A percentile compares a stretch with the other conserved stretches of the same genome.
phyloP scores from a whole-genome alignment of 2,888 invertebrate species.

The Rhagophthalmus giganteus region DNA sequence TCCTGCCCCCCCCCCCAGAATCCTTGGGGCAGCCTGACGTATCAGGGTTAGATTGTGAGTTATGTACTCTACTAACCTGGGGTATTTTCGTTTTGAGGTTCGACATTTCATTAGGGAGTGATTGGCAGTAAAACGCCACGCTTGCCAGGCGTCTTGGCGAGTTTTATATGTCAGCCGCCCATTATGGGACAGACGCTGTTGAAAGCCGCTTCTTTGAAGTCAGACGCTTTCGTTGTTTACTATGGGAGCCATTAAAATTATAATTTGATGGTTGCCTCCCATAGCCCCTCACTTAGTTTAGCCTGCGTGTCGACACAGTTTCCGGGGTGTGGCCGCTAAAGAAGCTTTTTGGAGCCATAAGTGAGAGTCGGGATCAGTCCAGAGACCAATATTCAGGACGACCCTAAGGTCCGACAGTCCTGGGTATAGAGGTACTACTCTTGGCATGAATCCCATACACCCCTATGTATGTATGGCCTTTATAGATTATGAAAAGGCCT shows the following conservation, averaged over 20 bases:
- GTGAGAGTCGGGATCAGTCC: background rate
- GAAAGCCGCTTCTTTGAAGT: background rate
- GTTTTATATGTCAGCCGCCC: background rate
- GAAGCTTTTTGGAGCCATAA: background rate
- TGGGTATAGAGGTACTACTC: too few relatives aligned
- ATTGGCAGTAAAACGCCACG: background rate
- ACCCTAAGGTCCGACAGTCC: too few relatives aligned
- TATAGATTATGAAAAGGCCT: too few relatives aligned
- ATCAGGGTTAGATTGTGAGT: too few relatives aligned
- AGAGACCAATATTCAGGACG: background rate
- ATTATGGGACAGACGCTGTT: background rate
- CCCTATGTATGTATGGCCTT: too few relatives aligned
- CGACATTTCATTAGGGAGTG: background rate
- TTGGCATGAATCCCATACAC: too few relatives aligned
- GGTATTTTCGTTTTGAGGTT: too few relatives aligned
- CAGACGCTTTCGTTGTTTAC: background rate
- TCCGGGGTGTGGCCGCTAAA: too few relatives aligned
- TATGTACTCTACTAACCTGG: too few relatives aligned
- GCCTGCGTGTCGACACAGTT: constrained; percentile 2
- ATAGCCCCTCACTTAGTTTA: too few relatives aligned
- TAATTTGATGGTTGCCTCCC: too few relatives aligned
- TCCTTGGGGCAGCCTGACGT: too few relatives aligned
- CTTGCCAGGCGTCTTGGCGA: background rate
- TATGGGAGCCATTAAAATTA: background rate
- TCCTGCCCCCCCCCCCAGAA: background rate